phyloP scores from a whole-genome alignment of 2,888 invertebrate species.

The Epinotia demarniana region DNA sequence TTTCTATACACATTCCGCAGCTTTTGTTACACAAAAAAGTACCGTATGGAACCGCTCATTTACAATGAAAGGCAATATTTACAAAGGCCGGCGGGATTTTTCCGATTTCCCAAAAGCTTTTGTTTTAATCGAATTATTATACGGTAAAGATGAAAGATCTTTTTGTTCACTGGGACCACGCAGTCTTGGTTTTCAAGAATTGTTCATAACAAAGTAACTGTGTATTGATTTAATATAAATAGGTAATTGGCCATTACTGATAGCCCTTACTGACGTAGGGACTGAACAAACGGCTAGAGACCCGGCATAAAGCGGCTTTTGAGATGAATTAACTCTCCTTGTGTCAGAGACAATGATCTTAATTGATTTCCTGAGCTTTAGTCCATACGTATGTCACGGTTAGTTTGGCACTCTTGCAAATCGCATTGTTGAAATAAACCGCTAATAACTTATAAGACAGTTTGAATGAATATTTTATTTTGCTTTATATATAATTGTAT shows the following conservation, averaged over 20 bases:
- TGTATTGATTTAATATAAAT: slow-evolving; percentile 13
- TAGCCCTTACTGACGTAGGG: neutral
- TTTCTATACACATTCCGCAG: neutral
- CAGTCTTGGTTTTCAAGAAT: slow-evolving; percentile 1
- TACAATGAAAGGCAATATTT: slow-evolving; percentile 30
- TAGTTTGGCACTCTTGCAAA: neutral
- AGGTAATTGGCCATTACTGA: neutral
- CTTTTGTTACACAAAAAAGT: slow-evolving; percentile 9
- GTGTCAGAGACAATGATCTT: neutral
- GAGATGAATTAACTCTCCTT: neutral
- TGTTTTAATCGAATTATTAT: slow-evolving; percentile 41
- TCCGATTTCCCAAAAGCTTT: slow-evolving; percentile 28
- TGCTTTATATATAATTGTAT: too few relatives aligned
- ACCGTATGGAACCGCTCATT: slow-evolving; percentile 2
- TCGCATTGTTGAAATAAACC: too few relatives aligned
- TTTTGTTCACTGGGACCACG: slow-evolving; percentile 3
- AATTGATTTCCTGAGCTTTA: neutral
- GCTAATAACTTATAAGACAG: too few relatives aligned
- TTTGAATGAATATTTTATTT: too few relatives aligned
- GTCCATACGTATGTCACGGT: neutral
- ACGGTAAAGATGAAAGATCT: slow-evolving; percentile 36
- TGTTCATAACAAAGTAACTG: slow-evolving; percentile 10
- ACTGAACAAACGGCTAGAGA: neutral
- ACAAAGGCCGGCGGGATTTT: slow-evolving; percentile 26
- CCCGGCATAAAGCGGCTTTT: neutral